Evolutionary conservation across 2,797 vertebrate species (phyloP), one percentile per base, ranked within the genome.

Genomic region (Uromys caudimaculatus): DNA sequence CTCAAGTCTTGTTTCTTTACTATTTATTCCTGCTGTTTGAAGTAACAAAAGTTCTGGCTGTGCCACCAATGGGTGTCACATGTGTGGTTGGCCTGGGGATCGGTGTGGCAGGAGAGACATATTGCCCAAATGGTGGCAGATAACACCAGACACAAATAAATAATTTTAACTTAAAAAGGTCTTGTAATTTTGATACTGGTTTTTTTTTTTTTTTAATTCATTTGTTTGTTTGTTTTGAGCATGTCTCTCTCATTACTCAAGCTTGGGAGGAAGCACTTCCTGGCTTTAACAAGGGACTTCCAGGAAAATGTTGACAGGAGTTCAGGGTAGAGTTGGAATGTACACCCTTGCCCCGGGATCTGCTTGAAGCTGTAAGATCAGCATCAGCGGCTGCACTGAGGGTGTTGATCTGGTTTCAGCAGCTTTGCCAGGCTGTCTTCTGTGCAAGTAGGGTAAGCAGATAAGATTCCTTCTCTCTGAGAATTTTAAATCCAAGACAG

Each of bases 361-460:
- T 69, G 67, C 88, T 67, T 79, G 47, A 73, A 78, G 41, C 54
- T 77, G 47, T 87, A 41, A 83, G 54, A 83, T 82, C 60, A 62
- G 23, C 13, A 29, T 14, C 41, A 73, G 71, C 6, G 0, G 58
- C 19, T 73, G 82, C 13, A 9, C 3, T 5, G 52, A 52, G 83
- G 35, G 6, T 14, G 17, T n/a, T 81, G 6, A 52, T 94, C 82
- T 82, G 50, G 75, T 93, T 94, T 97, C 88, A 60, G 56, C n/a
- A 58, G 71, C 4, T 21, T 85, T 85, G 79, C 67, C 92, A 86
- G n/a, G 24, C 52, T 77, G 47, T 44, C 23, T 77, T 92, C 71
- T 86, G 23, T 89, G 64, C 62, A 97, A 97, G 82, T 96, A 78
- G 88, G 93, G 79, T 95, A 94, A 94, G 21, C 27, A 62, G 89